These are phyloP conservation scores for Lepidotrigona ventralis DNA, from an alignment of 1,140 invertebrate species.

Conservation along the genomic window DNA sequence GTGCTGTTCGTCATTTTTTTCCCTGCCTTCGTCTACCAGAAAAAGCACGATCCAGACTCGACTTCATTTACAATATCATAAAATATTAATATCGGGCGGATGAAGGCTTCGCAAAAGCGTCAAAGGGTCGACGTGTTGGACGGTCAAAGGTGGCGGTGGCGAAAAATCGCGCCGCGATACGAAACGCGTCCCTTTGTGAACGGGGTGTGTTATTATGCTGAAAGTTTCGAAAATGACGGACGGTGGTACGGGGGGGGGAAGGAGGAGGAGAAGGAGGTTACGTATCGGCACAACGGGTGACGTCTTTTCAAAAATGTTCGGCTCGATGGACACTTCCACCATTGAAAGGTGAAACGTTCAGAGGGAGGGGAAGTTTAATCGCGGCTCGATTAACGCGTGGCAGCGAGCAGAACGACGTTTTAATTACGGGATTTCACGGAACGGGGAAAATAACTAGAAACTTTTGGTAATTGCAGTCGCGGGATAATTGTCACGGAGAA, in stretches of 20 bases:
- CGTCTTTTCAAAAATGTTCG: background rate
- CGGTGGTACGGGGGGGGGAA: too few relatives aligned
- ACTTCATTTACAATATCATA: constrained; percentile 54
- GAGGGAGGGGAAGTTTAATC: constrained; percentile 1
- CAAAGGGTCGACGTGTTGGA: constrained; percentile 39
- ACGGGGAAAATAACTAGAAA: background rate
- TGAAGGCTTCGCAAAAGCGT: constrained; percentile 20
- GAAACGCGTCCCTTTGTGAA: constrained; percentile 40
- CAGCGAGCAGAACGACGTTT: background rate
- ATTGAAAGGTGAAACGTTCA: background rate
- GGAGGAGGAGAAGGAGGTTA: too few relatives aligned
- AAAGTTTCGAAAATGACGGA: background rate
- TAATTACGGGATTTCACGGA: background rate
- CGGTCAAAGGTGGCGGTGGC: constrained; percentile 32
- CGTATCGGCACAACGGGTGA: background rate
- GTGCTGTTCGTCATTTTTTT: constrained; percentile 14
- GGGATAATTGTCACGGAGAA: too few relatives aligned
- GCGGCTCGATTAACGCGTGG: background rate
- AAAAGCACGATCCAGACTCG: constrained; percentile 8
- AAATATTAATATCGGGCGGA: constrained; percentile 53
- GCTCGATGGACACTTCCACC: background rate
- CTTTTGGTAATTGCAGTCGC: background rate
- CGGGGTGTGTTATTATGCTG: constrained; percentile 29
- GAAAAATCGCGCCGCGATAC: constrained; percentile 34
- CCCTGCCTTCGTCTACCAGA: too few relatives aligned